phyloP scores from a whole-genome alignment of 2,797 vertebrate genomes.

The Anabacerthia variegaticeps region DNA sequence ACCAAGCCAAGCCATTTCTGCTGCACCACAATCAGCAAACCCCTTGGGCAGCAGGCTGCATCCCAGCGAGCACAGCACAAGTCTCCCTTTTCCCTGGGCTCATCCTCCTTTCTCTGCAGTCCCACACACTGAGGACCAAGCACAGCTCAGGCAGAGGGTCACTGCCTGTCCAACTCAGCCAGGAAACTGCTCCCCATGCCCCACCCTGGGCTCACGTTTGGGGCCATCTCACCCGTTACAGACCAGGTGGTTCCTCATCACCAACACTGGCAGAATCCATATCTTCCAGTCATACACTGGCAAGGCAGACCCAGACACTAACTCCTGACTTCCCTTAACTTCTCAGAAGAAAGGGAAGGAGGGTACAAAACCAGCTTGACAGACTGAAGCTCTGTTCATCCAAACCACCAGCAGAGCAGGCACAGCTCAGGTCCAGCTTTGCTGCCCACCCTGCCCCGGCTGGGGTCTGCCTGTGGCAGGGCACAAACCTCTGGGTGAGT shows the following conservation, averaged over 20 bases:
- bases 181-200: neutral
- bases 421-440: neutral
- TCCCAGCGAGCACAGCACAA: rapidly evolving
- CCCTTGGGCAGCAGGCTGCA: neutral
- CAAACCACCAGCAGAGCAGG: neutral
- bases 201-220: neutral
- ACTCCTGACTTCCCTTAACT: neutral
- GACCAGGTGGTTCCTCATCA: neutral
- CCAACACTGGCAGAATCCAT: neutral
- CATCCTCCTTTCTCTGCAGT: neutral
- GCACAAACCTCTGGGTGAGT: neutral
- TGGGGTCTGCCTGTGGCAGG: neutral
- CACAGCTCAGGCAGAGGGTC: neutral
- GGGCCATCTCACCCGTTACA: neutral
- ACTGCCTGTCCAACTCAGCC: neutral
- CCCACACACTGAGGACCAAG: neutral
- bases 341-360: neutral
- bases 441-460: too few relatives aligned
- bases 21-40: neutral
- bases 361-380: neutral
- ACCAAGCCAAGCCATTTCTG: neutral
- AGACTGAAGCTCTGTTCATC: neutral
- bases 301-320: neutral
- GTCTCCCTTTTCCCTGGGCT: neutral
- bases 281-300: neutral